Evolutionary conservation across 2,888 invertebrate genomes (phyloP), one percentile per base, ranked within the genome.

Genomic region (Dermolepida albohirtum): DNA sequence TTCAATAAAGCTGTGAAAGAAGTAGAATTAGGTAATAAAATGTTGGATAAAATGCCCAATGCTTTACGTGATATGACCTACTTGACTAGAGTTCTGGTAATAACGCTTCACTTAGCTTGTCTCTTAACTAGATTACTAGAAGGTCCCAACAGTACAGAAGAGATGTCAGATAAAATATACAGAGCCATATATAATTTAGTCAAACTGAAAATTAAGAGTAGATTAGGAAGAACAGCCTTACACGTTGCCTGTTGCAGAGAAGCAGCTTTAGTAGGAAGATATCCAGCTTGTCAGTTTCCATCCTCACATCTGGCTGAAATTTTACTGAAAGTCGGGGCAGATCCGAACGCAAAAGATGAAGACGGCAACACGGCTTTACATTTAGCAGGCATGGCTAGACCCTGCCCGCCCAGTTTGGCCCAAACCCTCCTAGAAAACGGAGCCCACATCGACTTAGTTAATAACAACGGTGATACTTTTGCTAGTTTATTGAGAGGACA

Each of bases 301-400:
- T 89, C 91, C 10, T 83, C 87, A 7, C 86, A 89, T 75, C 86
- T 92, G 72, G 91, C 93, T 5, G 87, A 89, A 75, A 78, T 93
- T 67, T 85, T 96, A 78, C 84, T 95, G 71, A 88, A 90, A 73
- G 93, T 94, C 22, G 97, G 96, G 10, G 95, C 95, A 0, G 88
- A 91, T 83, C 90, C 93, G 0, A 91, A 91, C 82, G 90, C 91
- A 0, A 83, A 88, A 1, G 97, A 97, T 83, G 89, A 90, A 63
- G 90, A 90, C 66, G 94, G 94, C 16, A 95, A 96, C 84, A 95
- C 95, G 16, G 92, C 96, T 10, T 87, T 97, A 57, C 97, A 97
- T 81, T 86, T 96, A 69, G 91, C 92, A 0, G 94, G 93, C 70
- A 88, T 91, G 82, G 89, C 91, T 67, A 82, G 85, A 73, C 92